Base-by-base conservation (phyloP, 1,140 invertebrate genomes). In the Cydia strobilella region DNA sequence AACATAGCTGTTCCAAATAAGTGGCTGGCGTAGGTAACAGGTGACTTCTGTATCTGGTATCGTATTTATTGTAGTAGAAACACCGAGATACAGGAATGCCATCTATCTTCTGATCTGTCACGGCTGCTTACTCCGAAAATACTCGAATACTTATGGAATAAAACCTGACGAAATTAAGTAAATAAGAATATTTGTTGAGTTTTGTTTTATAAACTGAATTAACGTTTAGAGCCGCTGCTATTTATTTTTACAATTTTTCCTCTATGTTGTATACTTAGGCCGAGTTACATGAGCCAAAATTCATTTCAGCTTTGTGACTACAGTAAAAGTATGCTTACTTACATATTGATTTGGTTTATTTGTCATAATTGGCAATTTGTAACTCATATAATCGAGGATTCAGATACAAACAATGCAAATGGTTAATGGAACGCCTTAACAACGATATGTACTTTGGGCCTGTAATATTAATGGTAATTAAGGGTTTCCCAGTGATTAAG, bases 401-500 rank as follows among this genome's bases (percentile, higher is more conserved):
- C 13, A 45, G 35, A 69, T 35, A 9, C 3, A 27, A 5, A 66
- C 27, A 69, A 18, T 13, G 5, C 13, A 9, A 10, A 69, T 10
- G 65, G 31, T 20, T 69, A n/a, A 35, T 4, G 27, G 31, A 69
- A 9, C 65, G 35, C 42, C 65, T 69, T 4, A 69, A 69, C 13
- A 18, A 69, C 35, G 15, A 75, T 75, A 66, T 62, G 71, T 42
- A 73, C 69, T 76, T 75, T 54, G 72, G 66, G 18, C 74, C 35
- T 75, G 77, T 71, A 51, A 66, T 75, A 79, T 79, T 81, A 79
- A 79, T 51, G 65, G 31, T 3, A 66, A 76, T 72, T 25, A 42
- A 73, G 39, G 62, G 73, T 72, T 77, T 54, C 74, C 75, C 27
- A 45, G 72, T 76, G 78, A 78, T 79, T 78, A 79, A 82, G 76